Conservation (phyloP, 2,113 vertebrate species). For the Panthera uncia region DNA sequence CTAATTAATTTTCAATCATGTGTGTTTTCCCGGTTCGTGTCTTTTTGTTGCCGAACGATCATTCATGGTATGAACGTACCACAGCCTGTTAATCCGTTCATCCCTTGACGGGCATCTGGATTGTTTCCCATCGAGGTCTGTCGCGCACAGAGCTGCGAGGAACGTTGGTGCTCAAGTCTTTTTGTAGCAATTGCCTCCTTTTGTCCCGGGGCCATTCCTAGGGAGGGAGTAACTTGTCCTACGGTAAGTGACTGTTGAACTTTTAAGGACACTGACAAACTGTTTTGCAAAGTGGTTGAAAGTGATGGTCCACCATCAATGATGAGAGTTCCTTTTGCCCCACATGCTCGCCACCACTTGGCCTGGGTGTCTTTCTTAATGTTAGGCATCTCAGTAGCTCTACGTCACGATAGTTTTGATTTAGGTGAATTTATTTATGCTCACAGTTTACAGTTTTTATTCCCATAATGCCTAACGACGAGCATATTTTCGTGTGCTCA, state of each 20-base stretch:
- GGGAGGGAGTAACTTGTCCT: neutral
- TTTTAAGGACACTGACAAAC: neutral
- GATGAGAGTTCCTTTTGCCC: neutral
- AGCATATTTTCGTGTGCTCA: neutral
- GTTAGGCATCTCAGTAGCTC: neutral
- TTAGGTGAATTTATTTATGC: too few species aligned
- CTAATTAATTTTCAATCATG: neutral
- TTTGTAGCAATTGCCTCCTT: neutral
- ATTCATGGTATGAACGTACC: neutral
- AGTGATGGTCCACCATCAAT: too few species aligned
- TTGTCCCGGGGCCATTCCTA: neutral
- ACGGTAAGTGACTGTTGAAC: neutral
- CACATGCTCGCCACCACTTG: neutral
- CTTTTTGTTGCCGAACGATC: neutral
- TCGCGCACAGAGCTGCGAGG: neutral
- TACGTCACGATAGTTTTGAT: neutral
- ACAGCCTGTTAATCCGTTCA: neutral
- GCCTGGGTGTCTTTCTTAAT: neutral
- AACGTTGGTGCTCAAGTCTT: neutral
- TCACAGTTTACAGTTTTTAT: neutral
- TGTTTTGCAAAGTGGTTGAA: neutral
- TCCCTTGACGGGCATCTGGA: neutral
- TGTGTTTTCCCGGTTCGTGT: neutral
- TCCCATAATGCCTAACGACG: neutral
- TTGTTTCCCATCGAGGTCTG: neutral